phyloP scores from a whole-genome alignment of 2,113 vertebrate genomes.

The Callipepla californica region DNA sequence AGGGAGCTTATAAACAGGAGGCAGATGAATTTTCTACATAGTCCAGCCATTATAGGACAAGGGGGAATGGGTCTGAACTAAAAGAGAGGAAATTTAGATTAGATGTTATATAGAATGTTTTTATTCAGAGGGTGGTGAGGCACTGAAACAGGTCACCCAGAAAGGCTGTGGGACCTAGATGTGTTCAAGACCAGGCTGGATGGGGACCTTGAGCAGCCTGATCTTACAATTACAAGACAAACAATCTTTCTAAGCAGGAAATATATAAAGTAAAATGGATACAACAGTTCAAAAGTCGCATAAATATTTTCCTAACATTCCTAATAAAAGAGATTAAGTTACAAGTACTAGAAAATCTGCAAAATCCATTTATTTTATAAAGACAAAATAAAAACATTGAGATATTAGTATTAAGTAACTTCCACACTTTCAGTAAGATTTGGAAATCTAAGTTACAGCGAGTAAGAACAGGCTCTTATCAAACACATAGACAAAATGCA shows the following conservation, averaged over 20 bases:
- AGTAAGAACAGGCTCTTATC: background rate
- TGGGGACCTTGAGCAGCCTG: too few species aligned
- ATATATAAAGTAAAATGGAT: background rate
- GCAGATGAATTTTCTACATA: too few species aligned
- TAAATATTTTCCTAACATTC: background rate
- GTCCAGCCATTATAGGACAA: too few species aligned
- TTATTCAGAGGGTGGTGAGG: too few species aligned
- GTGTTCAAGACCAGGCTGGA: too few species aligned
- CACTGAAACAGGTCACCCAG: too few species aligned
- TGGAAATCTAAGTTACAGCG: background rate
- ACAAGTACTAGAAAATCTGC: background rate
- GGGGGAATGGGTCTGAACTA: too few species aligned
- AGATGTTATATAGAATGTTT: too few species aligned
- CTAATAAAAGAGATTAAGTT: background rate
- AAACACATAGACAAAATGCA: background rate
- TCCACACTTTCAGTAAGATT: background rate
- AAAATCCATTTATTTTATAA: background rate
- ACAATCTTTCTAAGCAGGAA: background rate
- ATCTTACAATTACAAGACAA: background rate
- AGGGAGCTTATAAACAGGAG: too few species aligned
- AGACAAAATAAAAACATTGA: background rate
- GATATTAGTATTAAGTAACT: background rate
- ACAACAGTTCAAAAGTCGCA: background rate
- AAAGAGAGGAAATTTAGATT: too few species aligned
- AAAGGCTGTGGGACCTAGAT: too few species aligned